phyloP scores from a whole-genome alignment of 2,888 invertebrate genomes.

The Epinotia brunnichana region DNA sequence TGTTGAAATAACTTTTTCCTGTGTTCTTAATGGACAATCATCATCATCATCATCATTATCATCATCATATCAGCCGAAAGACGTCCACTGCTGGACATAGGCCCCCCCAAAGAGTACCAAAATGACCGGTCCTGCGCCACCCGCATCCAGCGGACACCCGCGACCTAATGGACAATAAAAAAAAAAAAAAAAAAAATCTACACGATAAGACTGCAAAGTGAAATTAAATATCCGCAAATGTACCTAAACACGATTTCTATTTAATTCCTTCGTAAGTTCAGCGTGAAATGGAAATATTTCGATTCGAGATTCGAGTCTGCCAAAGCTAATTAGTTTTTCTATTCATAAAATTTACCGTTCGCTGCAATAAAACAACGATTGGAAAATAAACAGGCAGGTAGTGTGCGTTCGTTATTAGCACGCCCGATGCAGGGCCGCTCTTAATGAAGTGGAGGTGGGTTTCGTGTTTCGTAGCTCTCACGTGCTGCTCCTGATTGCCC shows the following conservation, averaged over 20 bases:
- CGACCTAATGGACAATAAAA: too few species aligned
- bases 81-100: too few species aligned
- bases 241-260: not conserved
- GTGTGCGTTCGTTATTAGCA: constrained; percentile 1
- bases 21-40: not conserved
- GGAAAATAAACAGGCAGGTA: constrained; percentile 10
- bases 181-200: too few species aligned
- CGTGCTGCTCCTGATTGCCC: constrained; percentile 24
- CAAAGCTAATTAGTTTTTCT: not conserved
- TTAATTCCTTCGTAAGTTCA: not conserved
- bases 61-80: too few species aligned
- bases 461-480: not conserved
- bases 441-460: constrained; percentile 24
- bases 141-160: too few species aligned
- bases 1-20: not conserved
- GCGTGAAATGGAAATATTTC: not conserved
- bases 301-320: not conserved
- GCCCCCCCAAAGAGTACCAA: too few species aligned
- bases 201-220: not conserved
- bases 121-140: too few species aligned
- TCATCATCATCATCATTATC: too few species aligned
- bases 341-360: not conserved
- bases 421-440: constrained; percentile 16
- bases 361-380: not conserved
- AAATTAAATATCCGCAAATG: not conserved